Evolutionary conservation across 2,888 invertebrate genomes (phyloP).

Genomic region (Chelonus formosanus): DNA sequence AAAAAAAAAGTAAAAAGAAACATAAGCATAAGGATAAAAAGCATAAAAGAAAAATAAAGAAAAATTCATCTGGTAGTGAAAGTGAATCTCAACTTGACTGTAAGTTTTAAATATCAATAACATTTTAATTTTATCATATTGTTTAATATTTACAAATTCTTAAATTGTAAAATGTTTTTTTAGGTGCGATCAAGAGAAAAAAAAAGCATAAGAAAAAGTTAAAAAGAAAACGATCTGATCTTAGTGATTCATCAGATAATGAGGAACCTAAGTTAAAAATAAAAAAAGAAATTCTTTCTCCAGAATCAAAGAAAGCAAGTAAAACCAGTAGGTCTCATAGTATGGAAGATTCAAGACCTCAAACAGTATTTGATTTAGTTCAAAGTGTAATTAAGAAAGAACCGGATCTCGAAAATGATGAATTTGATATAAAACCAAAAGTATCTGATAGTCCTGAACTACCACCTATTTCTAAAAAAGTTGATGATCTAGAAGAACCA

Average conservation of each 20-base stretch:
- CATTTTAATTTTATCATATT: neutral
- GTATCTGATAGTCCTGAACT: constrained; percentile 45
- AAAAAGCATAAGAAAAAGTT: constrained; percentile 54
- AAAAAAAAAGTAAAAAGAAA: constrained; percentile 57
- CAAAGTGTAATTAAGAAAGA: constrained; percentile 46
- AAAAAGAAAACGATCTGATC: constrained; percentile 53
- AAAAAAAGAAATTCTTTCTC: constrained; percentile 44
- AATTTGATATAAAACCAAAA: constrained; percentile 8
- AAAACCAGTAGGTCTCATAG: constrained; percentile 47
- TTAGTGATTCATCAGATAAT: constrained; percentile 47
- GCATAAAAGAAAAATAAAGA: constrained; percentile 66
- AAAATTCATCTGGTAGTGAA: constrained; percentile 58
- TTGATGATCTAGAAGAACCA: constrained; percentile 63
- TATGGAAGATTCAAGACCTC: constrained; percentile 35
- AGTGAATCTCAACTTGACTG: constrained; percentile 53
- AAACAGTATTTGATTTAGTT: constrained; percentile 26
- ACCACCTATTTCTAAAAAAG: constrained; percentile 61
- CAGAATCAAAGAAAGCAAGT: constrained; percentile 62
- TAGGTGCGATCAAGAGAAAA: constrained; percentile 4
- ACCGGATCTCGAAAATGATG: constrained; percentile 39
- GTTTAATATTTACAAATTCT: too few relatives aligned
- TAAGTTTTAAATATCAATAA: constrained; percentile 40
- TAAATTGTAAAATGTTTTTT: neutral
- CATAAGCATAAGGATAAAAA: constrained; percentile 70
- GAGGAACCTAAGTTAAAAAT: constrained; percentile 47